Evolutionary conservation across 2,797 vertebrate species (phyloP).

Genomic region (Sebastes paucispinis): DNA sequence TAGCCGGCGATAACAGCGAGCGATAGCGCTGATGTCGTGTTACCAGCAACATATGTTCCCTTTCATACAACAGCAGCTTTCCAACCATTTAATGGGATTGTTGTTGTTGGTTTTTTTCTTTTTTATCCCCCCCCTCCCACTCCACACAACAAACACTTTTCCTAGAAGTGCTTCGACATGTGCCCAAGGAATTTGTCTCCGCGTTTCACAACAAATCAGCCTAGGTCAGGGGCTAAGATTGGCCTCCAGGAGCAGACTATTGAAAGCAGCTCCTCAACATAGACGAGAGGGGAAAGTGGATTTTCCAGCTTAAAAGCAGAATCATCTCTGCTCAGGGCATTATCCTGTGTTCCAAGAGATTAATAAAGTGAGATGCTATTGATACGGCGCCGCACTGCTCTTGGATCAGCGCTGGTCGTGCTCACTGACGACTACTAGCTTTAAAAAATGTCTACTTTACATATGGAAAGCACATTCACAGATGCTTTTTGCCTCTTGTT

Average conservation of each 20-base stretch:
- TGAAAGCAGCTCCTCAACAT: constrained; percentile 64
- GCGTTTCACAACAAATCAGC: constrained; percentile 76
- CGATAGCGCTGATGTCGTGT: constrained; percentile 69
- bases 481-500: neutral
- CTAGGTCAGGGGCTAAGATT: constrained; percentile 81
- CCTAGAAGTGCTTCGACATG: constrained; percentile 78
- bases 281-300: constrained; percentile 71
- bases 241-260: constrained; percentile 78
- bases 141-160: constrained; percentile 75
- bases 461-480: constrained; percentile 4
- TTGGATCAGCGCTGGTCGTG: constrained; percentile 53
- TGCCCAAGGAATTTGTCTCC: constrained; percentile 74
- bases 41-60: constrained; percentile 72
- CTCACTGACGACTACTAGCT: constrained; percentile 54
- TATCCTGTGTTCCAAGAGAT: constrained; percentile 81
- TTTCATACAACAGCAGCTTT: constrained; percentile 72
- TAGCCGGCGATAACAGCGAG: constrained; percentile 63
- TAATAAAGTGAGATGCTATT: constrained; percentile 81
- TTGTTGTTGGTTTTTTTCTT: constrained; percentile 62
- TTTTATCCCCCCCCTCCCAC: constrained; percentile 29
- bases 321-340: constrained; percentile 78
- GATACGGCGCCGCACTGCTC: constrained; percentile 68
- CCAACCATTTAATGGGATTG: constrained; percentile 83
- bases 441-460: constrained; percentile 32
- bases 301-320: constrained; percentile 81